phyloP scores from a whole-genome alignment of 92 coral and sea anemone species.

The Epizoanthus scotinus region DNA sequence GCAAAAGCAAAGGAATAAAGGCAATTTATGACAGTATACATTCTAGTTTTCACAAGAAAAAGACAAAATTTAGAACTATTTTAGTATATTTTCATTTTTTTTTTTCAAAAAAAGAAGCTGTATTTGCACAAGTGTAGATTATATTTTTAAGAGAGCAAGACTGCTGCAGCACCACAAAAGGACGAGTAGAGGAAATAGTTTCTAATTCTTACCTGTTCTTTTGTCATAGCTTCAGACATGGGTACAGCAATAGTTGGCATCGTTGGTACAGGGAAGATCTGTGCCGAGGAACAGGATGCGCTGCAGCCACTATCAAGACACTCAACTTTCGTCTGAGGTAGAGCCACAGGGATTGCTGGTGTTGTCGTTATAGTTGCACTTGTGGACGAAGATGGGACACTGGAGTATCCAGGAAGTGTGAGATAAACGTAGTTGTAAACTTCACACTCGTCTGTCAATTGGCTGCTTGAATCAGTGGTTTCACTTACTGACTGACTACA shows the following conservation, averaged over 20 bases:
- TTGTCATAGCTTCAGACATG: conserved; percentile 24
- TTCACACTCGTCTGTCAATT: conserved; percentile 32
- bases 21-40: too few relatives aligned
- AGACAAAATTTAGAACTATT: too few relatives aligned
- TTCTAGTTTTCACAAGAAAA: too few relatives aligned
- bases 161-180: not conserved
- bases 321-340: conserved; percentile 41
- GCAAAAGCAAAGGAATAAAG: too few relatives aligned
- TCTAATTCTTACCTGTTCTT: conserved; percentile 6
- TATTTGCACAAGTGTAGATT: too few relatives aligned
- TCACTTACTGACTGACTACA: conserved; percentile 40
- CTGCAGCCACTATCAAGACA: conserved; percentile 35
- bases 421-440: conserved; percentile 30
- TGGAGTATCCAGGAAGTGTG: conserved; percentile 18
- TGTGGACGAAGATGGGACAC: conserved; percentile 20
- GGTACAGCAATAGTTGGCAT: conserved; percentile 35
- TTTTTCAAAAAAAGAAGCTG: too few relatives aligned
- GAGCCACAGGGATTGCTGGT: conserved; percentile 15
- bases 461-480: conserved; percentile 32
- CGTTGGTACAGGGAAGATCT: conserved; percentile 31
- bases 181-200: not conserved
- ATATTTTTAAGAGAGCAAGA: not conserved
- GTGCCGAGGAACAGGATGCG: conserved; percentile 20
- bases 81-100: too few relatives aligned
- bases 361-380: conserved; percentile 21